Percentiles rank a stretch among this genome's conserved stretches.
Conservation (phyloP, 2,888 invertebrate genomes). For the Matsumyia berberina region DNA sequence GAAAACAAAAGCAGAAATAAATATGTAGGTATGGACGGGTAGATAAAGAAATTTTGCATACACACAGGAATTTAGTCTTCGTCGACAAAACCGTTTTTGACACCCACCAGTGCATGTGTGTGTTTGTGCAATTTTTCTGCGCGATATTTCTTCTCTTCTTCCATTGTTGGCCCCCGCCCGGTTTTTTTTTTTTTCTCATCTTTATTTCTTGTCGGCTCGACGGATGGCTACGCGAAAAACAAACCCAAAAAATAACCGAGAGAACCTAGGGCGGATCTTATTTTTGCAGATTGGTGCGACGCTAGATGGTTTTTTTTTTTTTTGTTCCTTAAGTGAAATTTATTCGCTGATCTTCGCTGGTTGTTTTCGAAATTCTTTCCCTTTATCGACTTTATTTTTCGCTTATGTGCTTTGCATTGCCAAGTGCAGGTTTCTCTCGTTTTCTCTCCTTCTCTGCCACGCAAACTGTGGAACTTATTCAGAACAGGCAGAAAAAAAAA, state of each 20-base stretch:
- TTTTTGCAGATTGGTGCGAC: conserved; percentile 30
- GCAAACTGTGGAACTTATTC: conserved; percentile 16
- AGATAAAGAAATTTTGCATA: conserved; percentile 49
- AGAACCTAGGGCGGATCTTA: conserved; percentile 67
- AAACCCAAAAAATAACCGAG: conserved; percentile 28
- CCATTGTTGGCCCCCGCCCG: conserved; percentile 17
- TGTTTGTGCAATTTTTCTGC: conserved; percentile 3
- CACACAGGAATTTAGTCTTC: conserved; percentile 26
- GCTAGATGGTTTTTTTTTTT: conserved; percentile 30
- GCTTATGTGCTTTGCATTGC: conserved; percentile 29
- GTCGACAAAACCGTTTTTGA: conserved; percentile 46
- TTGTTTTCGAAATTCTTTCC: conserved; percentile 29
- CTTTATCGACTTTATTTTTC: conserved; percentile 32
- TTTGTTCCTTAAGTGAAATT: conserved; percentile 27
- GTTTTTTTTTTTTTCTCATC: conserved; percentile 16
- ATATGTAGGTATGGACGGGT: not conserved
- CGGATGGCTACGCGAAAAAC: conserved; percentile 22
- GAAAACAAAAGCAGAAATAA: conserved; percentile 1
- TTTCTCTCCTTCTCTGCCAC: conserved; percentile 40
- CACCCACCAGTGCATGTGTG: conserved; percentile 57
- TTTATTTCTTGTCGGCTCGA: conserved; percentile 18
- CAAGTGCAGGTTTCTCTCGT: conserved; percentile 38
- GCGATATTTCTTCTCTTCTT: conserved; percentile 22
- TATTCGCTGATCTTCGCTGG: conserved; percentile 34
- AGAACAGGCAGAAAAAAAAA: conserved; percentile 12